Conservation (phyloP, 2,113 vertebrate species). For the Rhadina sibilatrix region DNA sequence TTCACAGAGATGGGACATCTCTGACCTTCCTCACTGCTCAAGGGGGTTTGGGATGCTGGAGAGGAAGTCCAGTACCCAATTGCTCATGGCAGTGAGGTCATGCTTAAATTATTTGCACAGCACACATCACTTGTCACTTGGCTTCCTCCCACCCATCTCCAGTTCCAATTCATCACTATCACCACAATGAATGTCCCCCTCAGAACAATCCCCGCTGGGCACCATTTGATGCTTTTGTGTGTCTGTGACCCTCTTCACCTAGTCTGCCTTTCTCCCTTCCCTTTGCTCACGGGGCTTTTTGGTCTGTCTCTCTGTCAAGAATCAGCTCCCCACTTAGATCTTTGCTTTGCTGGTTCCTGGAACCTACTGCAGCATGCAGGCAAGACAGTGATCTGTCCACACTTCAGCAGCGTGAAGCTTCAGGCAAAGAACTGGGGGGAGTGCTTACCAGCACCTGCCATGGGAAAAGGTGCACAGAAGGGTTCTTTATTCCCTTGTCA, state of each 20-base stretch:
- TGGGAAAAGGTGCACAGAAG: background rate
- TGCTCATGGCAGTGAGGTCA: background rate
- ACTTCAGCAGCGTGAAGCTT: background rate
- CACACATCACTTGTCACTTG: background rate
- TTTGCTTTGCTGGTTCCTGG: background rate
- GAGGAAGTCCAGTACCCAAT: background rate
- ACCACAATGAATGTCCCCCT: rapidly evolving
- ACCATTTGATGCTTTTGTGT: background rate
- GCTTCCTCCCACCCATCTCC: background rate
- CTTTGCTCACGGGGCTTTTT: background rate
- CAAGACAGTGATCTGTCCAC: background rate
- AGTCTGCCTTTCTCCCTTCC: background rate
- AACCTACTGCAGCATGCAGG: background rate
- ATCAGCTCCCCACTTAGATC: background rate
- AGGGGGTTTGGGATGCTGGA: background rate
- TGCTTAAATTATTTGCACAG: background rate
- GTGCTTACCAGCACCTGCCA: background rate
- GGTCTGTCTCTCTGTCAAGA: background rate
- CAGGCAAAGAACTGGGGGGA: background rate
- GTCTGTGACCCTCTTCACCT: background rate
- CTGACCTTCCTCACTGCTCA: background rate
- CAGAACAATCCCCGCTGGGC: background rate
- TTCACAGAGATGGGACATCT: background rate
- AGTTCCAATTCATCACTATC: background rate
- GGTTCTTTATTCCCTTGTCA: background rate